Evolutionary conservation across 2,888 invertebrate genomes (phyloP).

Genomic region (Xanthorhoe designata): DNA sequence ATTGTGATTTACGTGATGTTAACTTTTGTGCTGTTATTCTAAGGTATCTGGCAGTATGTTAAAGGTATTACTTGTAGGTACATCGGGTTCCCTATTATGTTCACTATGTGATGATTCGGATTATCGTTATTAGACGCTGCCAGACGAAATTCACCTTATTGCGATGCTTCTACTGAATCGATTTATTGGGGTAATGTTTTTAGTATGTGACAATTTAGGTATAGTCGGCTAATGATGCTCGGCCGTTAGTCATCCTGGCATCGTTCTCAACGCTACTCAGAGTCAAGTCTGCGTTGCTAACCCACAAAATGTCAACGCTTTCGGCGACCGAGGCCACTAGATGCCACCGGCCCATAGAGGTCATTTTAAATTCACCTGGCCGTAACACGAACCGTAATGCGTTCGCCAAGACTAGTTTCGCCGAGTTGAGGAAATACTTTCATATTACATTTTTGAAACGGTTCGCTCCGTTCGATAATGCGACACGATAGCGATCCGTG

Average conservation of each 20-base stretch:
- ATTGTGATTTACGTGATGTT: constrained; percentile 70
- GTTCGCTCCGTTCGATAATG: constrained; percentile 67
- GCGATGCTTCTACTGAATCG: constrained; percentile 75
- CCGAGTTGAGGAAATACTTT: constrained; percentile 85
- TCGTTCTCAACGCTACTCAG: constrained; percentile 66
- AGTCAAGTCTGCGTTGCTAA: constrained; percentile 79
- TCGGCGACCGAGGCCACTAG: constrained; percentile 81
- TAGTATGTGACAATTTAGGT: constrained; percentile 69
- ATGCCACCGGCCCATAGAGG: constrained; percentile 84
- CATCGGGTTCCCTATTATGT: constrained; percentile 67
- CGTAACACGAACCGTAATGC: constrained; percentile 82
- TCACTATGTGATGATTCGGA: constrained; percentile 66
- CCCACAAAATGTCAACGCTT: constrained; percentile 83
- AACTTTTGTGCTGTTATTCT: constrained; percentile 62
- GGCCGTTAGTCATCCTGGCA: constrained; percentile 82
- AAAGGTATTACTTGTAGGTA: constrained; percentile 56
- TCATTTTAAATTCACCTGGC: constrained; percentile 85
- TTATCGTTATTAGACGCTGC: constrained; percentile 74
- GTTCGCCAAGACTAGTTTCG: constrained; percentile 84
- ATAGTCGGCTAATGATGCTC: constrained; percentile 71
- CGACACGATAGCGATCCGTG: constrained; percentile 63
- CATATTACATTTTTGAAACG: constrained; percentile 72
- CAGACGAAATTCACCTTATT: constrained; percentile 83
- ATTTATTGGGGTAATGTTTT: constrained; percentile 74
- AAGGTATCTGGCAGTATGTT: constrained; percentile 53